A percentile compares a stretch with the other conserved stretches of the same genome.
phyloP scores from a whole-genome alignment of 2,888 invertebrate genomes.

The Parnassius smintheus region DNA sequence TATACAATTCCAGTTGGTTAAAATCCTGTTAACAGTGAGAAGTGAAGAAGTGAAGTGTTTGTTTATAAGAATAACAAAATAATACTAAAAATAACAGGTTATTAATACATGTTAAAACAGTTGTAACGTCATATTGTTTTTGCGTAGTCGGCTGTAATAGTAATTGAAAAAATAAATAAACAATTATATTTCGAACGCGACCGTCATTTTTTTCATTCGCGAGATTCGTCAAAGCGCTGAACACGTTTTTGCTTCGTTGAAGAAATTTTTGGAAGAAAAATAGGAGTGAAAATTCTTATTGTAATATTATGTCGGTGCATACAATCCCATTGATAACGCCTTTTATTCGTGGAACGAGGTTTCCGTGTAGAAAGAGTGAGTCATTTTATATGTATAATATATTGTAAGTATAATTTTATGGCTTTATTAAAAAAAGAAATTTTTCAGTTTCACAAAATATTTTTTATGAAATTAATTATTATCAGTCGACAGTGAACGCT shows the following conservation, averaged over 20 bases:
- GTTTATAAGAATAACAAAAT: too few species aligned
- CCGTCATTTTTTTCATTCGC: constrained; percentile 66
- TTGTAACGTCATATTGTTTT: not conserved
- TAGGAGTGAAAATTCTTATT: constrained; percentile 35
- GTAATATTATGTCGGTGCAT: constrained; percentile 73
- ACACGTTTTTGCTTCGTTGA: constrained; percentile 45
- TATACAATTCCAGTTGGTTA: constrained; percentile 22
- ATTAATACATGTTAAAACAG: too few species aligned
- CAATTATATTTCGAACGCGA: constrained; percentile 57
- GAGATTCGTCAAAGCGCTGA: constrained; percentile 45
- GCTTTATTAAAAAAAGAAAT: constrained; percentile 11
- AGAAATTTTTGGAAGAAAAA: constrained; percentile 38
- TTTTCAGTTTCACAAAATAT: too few species aligned
- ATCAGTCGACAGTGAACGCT: too few species aligned
- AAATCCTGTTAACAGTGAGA: constrained; percentile 4
- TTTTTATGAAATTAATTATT: too few species aligned
- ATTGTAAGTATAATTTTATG: constrained; percentile 4
- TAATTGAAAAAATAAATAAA: constrained; percentile 28
- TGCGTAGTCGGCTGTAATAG: constrained; percentile 15
- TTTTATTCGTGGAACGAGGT: constrained; percentile 76
- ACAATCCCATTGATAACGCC: constrained; percentile 74
- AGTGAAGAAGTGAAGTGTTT: too few species aligned
- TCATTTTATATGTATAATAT: constrained; percentile 33
- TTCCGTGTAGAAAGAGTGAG: constrained; percentile 77
- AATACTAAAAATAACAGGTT: too few species aligned